Evolutionary conservation across 2,888 invertebrate genomes (phyloP), one percentile per base, ranked within the genome.

Genomic region (Hedychridium roseum): DNA sequence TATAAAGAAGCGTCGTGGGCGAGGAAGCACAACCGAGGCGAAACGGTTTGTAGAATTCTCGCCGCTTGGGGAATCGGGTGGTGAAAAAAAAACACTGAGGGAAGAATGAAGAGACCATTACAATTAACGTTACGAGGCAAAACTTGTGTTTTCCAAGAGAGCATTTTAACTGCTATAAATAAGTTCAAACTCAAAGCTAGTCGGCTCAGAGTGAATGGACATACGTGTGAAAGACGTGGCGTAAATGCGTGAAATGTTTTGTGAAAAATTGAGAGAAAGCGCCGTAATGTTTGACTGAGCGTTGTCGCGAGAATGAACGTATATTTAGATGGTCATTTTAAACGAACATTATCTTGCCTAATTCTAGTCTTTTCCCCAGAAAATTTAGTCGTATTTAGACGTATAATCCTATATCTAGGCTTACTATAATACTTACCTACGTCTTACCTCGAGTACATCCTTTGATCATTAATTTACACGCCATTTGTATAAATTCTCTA

Each of bases 321-420:
- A n/a, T n/a, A n/a, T n/a, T n/a, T n/a, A n/a, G n/a, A n/a, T n/a
- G n/a, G n/a, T n/a, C n/a, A n/a, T n/a, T n/a, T n/a, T n/a, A n/a
- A n/a, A 48, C 43, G 50, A 50, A 54, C 50, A 57, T 57, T 50
- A 66, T 68, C 63, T 71, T 64, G 71, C 73, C 72, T 70, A 75
- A 74, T 68, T 73, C 67, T 70, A 74, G 67, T 71, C 66, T 70
- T 70, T 65, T 65, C 64, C 64, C 58, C 57, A 49, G 41, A 32
- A 42, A 28, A 47, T 54, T 57, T 52, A 63, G 52, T 60, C 50
- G 64, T n/a, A n/a, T n/a, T n/a, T n/a, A n/a, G 63, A 57, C 31
- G 37, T 58, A 65, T 68, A 67, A 64, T 60, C 61, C 59, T 59
- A 60, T 56, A 64, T 44, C 49, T 68, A 69, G 68, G 58, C 62